A percentile compares a stretch with the other conserved stretches of the same genome.
Conservation (phyloP, 2,888 invertebrate species). For the Tiliacea citrago region DNA sequence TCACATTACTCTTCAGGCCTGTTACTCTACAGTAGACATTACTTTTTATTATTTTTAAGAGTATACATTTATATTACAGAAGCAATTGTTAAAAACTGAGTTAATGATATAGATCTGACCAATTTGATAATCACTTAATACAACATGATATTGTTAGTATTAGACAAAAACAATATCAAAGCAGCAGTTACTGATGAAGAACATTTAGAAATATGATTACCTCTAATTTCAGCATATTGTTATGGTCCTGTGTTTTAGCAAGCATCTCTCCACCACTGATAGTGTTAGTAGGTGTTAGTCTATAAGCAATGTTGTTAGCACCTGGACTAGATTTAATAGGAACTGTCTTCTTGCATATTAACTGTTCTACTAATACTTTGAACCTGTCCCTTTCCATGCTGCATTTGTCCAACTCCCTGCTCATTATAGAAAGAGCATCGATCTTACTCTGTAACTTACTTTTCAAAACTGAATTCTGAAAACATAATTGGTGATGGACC, state of each 20-base stretch:
- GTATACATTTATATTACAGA: neutral
- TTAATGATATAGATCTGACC: neutral
- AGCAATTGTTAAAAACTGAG: neutral
- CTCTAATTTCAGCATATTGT: slow-evolving; percentile 90
- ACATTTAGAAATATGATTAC: slow-evolving; percentile 68
- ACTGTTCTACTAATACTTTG: slow-evolving; percentile 95
- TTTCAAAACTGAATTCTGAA: slow-evolving; percentile 91
- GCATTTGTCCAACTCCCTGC: slow-evolving; percentile 94
- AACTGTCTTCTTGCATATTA: slow-evolving; percentile 88
- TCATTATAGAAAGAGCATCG: slow-evolving; percentile 95
- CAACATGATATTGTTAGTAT: neutral
- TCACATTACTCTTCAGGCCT: neutral
- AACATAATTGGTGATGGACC: slow-evolving; percentile 1
- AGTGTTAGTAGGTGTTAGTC: slow-evolving; percentile 83
- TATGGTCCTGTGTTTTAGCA: slow-evolving; percentile 91
- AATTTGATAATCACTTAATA: neutral
- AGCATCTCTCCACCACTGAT: slow-evolving; percentile 91
- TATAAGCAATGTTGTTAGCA: slow-evolving; percentile 73
- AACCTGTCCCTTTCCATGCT: slow-evolving; percentile 95
- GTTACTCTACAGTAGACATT: neutral
- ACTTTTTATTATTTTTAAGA: neutral
- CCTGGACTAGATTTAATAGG: slow-evolving; percentile 69
- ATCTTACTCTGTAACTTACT: slow-evolving; percentile 95
- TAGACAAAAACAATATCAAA: neutral
- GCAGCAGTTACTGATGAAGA: neutral